Base-by-base conservation (phyloP, 2,113 vertebrate genomes). In the Hippoglossus stenolepis region DNA sequence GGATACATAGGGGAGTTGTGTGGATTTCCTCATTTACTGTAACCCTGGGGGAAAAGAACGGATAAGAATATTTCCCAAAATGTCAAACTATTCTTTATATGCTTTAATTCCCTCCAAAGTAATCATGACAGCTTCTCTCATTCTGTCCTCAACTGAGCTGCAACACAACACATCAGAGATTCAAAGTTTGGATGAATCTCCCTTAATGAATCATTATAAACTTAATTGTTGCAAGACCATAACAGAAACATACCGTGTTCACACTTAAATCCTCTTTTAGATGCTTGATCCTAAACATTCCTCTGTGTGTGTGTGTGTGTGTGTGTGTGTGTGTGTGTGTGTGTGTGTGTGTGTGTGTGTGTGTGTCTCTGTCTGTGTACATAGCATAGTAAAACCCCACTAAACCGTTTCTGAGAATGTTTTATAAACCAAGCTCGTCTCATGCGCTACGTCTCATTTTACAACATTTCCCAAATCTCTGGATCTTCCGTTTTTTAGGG, bases 391-490 rank as follows among this genome's bases (percentile, higher is more conserved):
- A 23, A 23, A 23, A 23, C 23, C 23, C 23, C 23, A 45, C 13
- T 57, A 26, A 3, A 15, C 54, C n/a, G 45, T 73, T 70, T 79
- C 26, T 15, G 60, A 85, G 79, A 80, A 53, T 68, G 43, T 67
- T 65, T 38, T 65, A 26, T 26, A 26, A 75, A 86, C 80, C 76
- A 51, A 56, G 58, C 54, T 62, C 56, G 72, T 78, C 53, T 80
- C 23, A 62, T 24, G 10, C 77, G 77, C 49, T 63, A 53, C 9
- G 38, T 65, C 26, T 58, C 23, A 5, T 47, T 17, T 31, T 31
- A 31, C 31, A 5, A 47, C 45, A 47, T 17, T 47, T 17, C 15
- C 45, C 45, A 47, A 17, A 15, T 47, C 2, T 57, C 15, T 14
- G n/a, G 18, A 15, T 43, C 17, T 80, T 21, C 49, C 6, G 54